A percentile compares a stretch with the other conserved stretches of the same genome.
phyloP scores from a whole-genome alignment of 2,888 invertebrate genomes.

The Leptopilina myrica region DNA sequence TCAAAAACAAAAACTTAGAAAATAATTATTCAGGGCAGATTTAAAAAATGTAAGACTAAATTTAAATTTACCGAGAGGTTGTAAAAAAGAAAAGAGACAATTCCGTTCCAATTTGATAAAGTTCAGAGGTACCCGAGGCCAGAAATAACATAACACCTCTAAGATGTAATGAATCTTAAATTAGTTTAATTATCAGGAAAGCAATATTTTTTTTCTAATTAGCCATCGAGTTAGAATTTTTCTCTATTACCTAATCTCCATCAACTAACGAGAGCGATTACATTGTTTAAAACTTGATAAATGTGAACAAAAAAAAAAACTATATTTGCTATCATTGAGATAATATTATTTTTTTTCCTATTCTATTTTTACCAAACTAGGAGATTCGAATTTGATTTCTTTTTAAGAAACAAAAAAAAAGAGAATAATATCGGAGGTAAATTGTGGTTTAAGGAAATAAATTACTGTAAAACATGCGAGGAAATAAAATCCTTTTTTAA shows the following conservation, averaged over 20 bases:
- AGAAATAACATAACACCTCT: not conserved
- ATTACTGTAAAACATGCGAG: not conserved
- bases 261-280: not conserved
- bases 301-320: not conserved
- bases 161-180: not conserved
- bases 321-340: not conserved
- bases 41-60: not conserved
- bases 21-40: not conserved
- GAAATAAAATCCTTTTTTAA: slow-evolving; percentile 5
- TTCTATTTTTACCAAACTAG: not conserved
- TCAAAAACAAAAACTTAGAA: too few relatives aligned
- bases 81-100: not conserved
- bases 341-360: not conserved
- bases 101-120: not conserved
- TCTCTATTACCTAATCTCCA: slow-evolving; percentile 1
- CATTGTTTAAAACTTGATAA: not conserved
- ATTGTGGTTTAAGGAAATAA: not conserved
- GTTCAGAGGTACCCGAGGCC: not conserved
- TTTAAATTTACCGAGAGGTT: not conserved
- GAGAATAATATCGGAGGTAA: not conserved
- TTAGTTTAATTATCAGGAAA: not conserved
- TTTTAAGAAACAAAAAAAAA: not conserved
- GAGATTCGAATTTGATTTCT: not conserved
- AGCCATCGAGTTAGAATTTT: not conserved
- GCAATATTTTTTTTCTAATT: not conserved